These are phyloP conservation scores for Semaprochilodus insignis DNA, from an alignment of 2,797 vertebrate species.

Conservation along the genomic window DNA sequence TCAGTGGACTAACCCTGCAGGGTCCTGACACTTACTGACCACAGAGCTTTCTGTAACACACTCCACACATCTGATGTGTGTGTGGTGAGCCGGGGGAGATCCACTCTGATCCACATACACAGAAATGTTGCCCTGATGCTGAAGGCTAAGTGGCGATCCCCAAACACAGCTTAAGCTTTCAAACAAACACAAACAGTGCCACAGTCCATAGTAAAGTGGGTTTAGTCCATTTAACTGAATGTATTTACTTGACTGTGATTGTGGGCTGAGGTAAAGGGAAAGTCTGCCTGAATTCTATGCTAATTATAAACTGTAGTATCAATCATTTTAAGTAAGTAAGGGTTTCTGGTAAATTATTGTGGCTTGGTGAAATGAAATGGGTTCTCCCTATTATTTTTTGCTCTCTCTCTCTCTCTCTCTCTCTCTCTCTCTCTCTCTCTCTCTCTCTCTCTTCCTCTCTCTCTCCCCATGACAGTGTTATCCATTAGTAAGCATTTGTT, in stretches of 20 bases:
- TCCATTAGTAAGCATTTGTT: constrained; percentile 79
- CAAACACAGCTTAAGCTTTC: constrained; percentile 16
- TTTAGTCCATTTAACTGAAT: not conserved
- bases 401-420: constrained; percentile 14
- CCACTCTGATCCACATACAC: constrained; percentile 20
- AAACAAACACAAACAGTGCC: constrained; percentile 16
- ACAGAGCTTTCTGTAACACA: constrained; percentile 46
- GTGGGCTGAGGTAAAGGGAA: not conserved
- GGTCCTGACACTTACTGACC: constrained; percentile 46
- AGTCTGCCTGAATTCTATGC: not conserved
- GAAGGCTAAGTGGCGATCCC: constrained; percentile 33
- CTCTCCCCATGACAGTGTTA: constrained; percentile 58
- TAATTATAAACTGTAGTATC: not conserved
- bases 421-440: constrained; percentile 28
- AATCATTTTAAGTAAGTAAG: not conserved
- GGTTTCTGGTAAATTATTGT: not conserved
- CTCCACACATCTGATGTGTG: constrained; percentile 9
- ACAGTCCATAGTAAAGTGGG: not conserved
- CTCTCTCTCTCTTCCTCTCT: constrained; percentile 44
- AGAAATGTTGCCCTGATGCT: constrained; percentile 8
- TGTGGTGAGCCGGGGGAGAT: not conserved
- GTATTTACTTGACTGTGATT: not conserved
- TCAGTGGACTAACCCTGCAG: constrained; percentile 40
- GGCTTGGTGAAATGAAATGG: not conserved
- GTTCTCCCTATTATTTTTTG: not conserved